Evolutionary conservation across 1,140 invertebrate genomes (phyloP).

Genomic region (Caenorhabditis inopinata): DNA sequence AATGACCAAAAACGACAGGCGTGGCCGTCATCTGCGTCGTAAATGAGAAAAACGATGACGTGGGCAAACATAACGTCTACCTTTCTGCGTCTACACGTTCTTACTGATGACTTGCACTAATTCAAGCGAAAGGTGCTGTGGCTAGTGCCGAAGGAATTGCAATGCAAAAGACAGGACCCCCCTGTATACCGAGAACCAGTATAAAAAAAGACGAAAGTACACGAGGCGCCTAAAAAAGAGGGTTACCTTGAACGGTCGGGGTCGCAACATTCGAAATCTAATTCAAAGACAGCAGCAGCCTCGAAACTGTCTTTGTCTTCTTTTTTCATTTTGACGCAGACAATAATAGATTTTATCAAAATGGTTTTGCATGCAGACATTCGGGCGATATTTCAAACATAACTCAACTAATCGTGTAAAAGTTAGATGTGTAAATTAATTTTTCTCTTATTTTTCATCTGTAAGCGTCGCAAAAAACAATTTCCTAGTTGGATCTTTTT

Average conservation of each 20-base stretch:
- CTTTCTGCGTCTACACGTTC: neutral
- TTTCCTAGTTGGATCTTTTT: too few relatives aligned
- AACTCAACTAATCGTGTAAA: too few relatives aligned
- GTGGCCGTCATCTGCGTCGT: neutral
- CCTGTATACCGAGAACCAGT: slow-evolving; percentile 11
- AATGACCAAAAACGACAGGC: neutral
- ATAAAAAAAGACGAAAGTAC: slow-evolving; percentile 16
- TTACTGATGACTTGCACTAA: neutral
- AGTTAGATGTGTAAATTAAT: too few relatives aligned
- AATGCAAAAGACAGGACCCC: neutral
- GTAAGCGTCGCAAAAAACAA: too few relatives aligned
- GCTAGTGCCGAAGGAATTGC: neutral
- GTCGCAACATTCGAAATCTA: slow-evolving; percentile 25
- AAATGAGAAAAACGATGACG: slow-evolving; percentile 18
- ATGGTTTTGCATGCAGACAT: neutral
- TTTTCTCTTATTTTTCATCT: too few relatives aligned
- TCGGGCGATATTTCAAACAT: neutral
- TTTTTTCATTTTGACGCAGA: neutral
- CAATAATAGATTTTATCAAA: slow-evolving; percentile 20
- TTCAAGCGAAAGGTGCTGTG: neutral
- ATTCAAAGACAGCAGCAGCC: neutral
- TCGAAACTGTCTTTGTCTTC: slow-evolving; percentile 23
- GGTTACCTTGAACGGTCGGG: slow-evolving; percentile 23
- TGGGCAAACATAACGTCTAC: slow-evolving; percentile 1
- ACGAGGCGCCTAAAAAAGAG: slow-evolving; percentile 13